Evolutionary conservation across 2,797 vertebrate species (phyloP).

Genomic region (Macrochelys suwanniensis): DNA sequence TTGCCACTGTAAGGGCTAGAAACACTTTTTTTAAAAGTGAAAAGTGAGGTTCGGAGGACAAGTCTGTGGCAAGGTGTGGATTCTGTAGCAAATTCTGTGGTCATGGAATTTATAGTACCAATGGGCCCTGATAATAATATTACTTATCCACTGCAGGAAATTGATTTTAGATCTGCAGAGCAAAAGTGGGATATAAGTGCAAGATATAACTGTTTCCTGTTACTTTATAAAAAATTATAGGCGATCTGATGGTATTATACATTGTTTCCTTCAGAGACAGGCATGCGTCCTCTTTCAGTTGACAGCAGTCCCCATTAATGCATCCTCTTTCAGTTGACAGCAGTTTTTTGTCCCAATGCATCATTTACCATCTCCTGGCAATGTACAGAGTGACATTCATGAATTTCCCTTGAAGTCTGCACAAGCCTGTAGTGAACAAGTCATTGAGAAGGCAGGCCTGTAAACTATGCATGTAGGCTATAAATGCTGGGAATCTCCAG

Average conservation of each 20-base stretch:
- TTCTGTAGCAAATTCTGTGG: conserved; percentile 12
- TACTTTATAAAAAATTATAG: not conserved
- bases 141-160: not conserved
- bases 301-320: not conserved
- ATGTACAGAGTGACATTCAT: conserved; percentile 26
- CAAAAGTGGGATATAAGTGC: not conserved
- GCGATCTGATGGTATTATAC: not conserved
- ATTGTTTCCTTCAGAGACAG: not conserved
- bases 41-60: not conserved
- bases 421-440: conserved; percentile 47
- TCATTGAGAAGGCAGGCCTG: conserved; percentile 1
- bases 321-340: conserved; percentile 37
- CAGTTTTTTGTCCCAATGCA: conserved; percentile 23
- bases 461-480: not conserved
- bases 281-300: conserved; percentile 12
- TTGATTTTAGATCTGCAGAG: not conserved
- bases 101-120: not conserved
- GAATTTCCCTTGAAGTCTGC: conserved; percentile 74
- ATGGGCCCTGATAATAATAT: not conserved
- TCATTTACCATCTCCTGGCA: conserved; percentile 63
- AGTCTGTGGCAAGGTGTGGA: not conserved
- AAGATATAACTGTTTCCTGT: not conserved
- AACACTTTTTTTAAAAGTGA: not conserved
- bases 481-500: not conserved
- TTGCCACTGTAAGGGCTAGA: not conserved